Evolutionary conservation across 2,797 vertebrate species (phyloP).

Genomic region (Spea hammondii): DNA sequence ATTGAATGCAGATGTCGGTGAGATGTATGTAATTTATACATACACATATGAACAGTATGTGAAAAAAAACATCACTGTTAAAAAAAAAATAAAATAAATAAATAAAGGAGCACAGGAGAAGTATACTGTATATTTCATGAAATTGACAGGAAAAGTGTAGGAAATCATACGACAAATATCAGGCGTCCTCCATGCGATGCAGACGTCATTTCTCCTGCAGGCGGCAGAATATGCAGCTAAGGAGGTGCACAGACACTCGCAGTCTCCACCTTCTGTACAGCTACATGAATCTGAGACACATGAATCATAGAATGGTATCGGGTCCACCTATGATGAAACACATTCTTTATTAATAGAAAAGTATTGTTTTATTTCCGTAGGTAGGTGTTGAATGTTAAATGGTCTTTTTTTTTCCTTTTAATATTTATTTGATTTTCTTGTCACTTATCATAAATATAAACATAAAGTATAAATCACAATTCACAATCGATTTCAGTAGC

Average conservation of each 20-base stretch:
- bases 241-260: slow-evolving; percentile 82
- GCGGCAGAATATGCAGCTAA: slow-evolving; percentile 80
- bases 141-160: neutral
- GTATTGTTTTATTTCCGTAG: neutral
- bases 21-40: no score
- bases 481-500: no score
- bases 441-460: no score
- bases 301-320: slow-evolving; percentile 70
- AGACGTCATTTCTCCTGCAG: slow-evolving; percentile 72
- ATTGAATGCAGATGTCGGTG: no score
- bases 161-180: slow-evolving; percentile 75
- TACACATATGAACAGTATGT: no score
- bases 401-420: no score
- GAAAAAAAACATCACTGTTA: no score
- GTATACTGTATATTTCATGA: neutral
- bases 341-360: neutral
- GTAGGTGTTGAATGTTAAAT: no score
- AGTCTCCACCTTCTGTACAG: slow-evolving; percentile 80
- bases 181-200: slow-evolving; percentile 81
- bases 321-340: slow-evolving; percentile 69
- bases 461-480: no score
- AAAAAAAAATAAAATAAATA: no score
- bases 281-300: slow-evolving; percentile 82
- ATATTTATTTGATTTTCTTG: no score
- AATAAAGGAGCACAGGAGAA: neutral